Conservation (phyloP, 2,113 vertebrate species). For the Nycticebus coucang region DNA sequence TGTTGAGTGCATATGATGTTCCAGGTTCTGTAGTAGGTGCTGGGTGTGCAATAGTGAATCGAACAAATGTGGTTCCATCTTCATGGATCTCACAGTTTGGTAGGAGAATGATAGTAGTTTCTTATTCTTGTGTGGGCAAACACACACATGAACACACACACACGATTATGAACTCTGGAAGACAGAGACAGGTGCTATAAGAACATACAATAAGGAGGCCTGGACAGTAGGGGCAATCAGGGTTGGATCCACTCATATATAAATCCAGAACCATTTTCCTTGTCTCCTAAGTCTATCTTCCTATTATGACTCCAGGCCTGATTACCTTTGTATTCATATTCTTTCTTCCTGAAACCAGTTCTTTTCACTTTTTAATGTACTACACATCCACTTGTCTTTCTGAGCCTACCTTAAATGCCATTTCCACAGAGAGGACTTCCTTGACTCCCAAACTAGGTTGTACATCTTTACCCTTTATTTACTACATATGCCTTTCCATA, state of each 20-base stretch:
- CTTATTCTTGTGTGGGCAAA: background rate
- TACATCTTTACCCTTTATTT: background rate
- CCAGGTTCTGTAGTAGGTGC: background rate
- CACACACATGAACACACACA: background rate
- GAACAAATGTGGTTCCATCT: background rate
- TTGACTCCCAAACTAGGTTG: background rate
- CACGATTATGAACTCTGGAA: background rate
- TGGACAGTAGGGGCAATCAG: background rate
- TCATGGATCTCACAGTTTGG: background rate
- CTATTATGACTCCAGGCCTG: background rate
- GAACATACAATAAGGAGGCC: background rate
- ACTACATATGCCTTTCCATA: background rate
- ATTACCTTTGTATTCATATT: background rate
- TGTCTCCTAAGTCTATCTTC: background rate
- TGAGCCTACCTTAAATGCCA: background rate
- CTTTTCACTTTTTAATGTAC: background rate
- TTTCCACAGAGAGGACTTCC: background rate
- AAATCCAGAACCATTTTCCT: conserved; percentile 17
- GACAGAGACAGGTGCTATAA: background rate
- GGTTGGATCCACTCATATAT: background rate
- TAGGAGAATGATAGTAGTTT: background rate
- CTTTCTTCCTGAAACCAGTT: background rate
- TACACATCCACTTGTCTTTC: background rate
- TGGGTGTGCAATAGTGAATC: background rate
- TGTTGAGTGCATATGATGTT: background rate